Evolutionary conservation across 2,797 vertebrate genomes (phyloP), one percentile per base, ranked within the genome.

Genomic region (Peromyscus eremicus): DNA sequence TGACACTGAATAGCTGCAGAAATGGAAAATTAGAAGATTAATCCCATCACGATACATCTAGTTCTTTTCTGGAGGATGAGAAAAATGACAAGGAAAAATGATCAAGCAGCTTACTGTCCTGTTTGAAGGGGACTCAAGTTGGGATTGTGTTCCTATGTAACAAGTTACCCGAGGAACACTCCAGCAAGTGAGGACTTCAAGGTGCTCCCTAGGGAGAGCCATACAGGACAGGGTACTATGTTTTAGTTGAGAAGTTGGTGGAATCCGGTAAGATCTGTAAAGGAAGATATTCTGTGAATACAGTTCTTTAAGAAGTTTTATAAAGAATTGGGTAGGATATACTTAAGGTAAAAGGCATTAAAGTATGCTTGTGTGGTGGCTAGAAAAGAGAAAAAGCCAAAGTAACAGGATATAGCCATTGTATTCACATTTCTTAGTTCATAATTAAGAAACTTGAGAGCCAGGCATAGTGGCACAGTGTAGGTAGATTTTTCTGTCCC

Each of bases 341-440:
- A 25, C 92, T 66, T 46, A 73, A 79, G 70, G 46, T 64, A 49
- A 83, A 43, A 83, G 52, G 16, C 46, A 60, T 52, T 75, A 4
- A 21, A 40, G 23, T 13, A 14, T 66, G 57, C 27, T 73, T 81
- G 5, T 55, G 43, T 52, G n/a, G 57, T 55, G 8, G 86, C 40
- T 43, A n/a, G 43, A 77, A 91, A 66, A 84, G 49, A 71, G 27
- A 83, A 46, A 94, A 88, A 83, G 73, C 34, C 34, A 82, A 94
- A 79, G 46, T 77, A 85, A 80, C 17, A 57, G 29, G 85, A 88
- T 77, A 73, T 66, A 89, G n/a, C 70, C 71, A 40, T 37, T 86
- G 21, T 76, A 9, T 43, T 46, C 40, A 10, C 21, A 9, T 76
- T 60, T 77, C 40, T 64, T 62, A 34, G 27, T 57, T 76, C 2